Base-by-base conservation (phyloP, 2,797 vertebrate genomes). In the Spheniscus humboldti region DNA sequence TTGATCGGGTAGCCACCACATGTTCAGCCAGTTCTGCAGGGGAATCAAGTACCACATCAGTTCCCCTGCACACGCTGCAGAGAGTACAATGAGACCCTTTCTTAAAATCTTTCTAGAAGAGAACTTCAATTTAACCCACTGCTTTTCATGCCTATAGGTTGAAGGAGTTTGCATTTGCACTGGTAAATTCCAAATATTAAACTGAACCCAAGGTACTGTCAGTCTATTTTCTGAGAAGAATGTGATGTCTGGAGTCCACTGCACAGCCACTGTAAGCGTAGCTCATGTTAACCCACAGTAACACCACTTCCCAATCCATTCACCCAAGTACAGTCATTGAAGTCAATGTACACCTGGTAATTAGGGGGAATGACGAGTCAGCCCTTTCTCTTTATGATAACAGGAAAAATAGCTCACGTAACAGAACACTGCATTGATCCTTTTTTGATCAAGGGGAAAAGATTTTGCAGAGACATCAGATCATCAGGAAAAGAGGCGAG, bases 391-490 rank as follows among this genome's bases (percentile, higher is more conserved):
- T 72, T 59, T 82, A 81, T 50, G 62, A 82, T 93, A 91, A 91
- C 92, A 91, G 72, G 86, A 93, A 94, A 91, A 77, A 86, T 16
- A 85, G 27, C 64, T 91, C 63, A 7, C 80, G 95, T 78, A 93
- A 96, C 6, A 2, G 47, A 91, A 91, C 64, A 77, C 88, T n/a
- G 41, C 53, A 96, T 95, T 27, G 93, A 97, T 91, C 78, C 45
- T 68, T 77, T 96, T 89, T 86, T 96, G 88, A 95, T 95, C 67
- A 91, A 88, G 90, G 55, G 86, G 71, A 85, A 62, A 91, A 82
- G 83, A 93, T 91, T 93, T 89, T 85, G 45, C 90, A 85, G 74
- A 94, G 63, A 37, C 63, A 87, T 85, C 80, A 88, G 60, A 89
- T 92, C 15, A 73, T 52, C 63, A 76, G 83, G 56, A 89, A 94